phyloP scores from a whole-genome alignment of 1,140 invertebrate species.

The Anthonomus grandis region DNA sequence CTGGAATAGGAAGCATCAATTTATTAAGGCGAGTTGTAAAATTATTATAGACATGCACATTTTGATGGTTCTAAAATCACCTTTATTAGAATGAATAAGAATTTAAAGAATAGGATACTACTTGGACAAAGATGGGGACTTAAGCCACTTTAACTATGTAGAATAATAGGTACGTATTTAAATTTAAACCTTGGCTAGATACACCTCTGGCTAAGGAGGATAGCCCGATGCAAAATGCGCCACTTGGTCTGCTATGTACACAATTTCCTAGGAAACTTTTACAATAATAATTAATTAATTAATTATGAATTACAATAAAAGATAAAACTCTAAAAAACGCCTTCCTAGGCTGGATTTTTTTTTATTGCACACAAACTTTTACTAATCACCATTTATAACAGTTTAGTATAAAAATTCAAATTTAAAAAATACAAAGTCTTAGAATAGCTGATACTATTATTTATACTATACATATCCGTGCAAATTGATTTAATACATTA shows the following conservation, averaged over 20 bases:
- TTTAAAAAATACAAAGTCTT: conserved; percentile 52
- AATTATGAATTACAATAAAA: conserved; percentile 37
- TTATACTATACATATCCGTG: conserved; percentile 50
- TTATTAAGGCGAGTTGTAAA: no score
- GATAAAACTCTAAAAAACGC: conserved; percentile 43
- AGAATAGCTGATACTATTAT: conserved; percentile 50
- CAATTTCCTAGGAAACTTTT: conserved; percentile 45
- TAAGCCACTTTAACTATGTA: conserved; percentile 22
- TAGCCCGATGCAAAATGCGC: conserved; percentile 33
- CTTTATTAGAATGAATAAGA: no score
- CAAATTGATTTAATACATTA: conserved; percentile 47
- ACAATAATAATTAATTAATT: no score
- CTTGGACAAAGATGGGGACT: conserved; percentile 12
- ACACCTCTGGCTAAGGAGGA: conserved; percentile 27
- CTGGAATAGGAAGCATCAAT: neutral
- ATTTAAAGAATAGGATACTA: no score
- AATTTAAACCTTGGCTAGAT: conserved; percentile 23
- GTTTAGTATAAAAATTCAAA: conserved; percentile 53
- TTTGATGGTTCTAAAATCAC: no score
- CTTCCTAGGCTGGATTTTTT: conserved; percentile 28
- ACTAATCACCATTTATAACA: conserved; percentile 50
- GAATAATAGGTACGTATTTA: conserved; percentile 25
- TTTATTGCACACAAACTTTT: conserved; percentile 50
- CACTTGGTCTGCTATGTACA: conserved; percentile 39
- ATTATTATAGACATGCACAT: no score